phyloP scores from a whole-genome alignment of 2,888 invertebrate species.

The Cosmia pyralina region DNA sequence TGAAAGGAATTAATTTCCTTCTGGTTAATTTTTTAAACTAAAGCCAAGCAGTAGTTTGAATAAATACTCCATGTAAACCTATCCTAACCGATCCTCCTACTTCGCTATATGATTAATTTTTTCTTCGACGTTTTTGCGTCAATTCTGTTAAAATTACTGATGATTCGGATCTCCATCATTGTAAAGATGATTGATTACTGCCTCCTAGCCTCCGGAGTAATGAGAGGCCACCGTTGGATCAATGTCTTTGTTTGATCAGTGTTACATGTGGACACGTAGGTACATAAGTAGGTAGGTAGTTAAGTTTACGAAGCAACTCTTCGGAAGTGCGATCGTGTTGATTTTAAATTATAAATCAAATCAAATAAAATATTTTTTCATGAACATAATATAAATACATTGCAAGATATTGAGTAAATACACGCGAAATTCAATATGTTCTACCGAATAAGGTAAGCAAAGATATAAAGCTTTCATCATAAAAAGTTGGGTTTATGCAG shows the following conservation, averaged over 20 bases:
- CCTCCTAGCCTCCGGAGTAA: constrained; percentile 42
- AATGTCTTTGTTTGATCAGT: constrained; percentile 56
- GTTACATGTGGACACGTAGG: neutral
- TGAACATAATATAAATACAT: neutral
- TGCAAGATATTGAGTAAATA: neutral
- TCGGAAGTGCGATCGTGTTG: neutral
- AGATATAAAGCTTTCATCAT: neutral
- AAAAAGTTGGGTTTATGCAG: neutral
- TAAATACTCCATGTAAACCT: constrained; percentile 59
- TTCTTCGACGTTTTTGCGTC: constrained; percentile 63
- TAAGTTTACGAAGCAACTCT: too few relatives aligned
- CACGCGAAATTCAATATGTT: too few relatives aligned
- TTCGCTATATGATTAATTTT: constrained; percentile 61
- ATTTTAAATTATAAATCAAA: too few relatives aligned
- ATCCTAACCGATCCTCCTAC: constrained; percentile 8
- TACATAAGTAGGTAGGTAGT: too few relatives aligned
- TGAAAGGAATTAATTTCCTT: neutral
- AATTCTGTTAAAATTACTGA: constrained; percentile 63
- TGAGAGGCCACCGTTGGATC: constrained; percentile 46
- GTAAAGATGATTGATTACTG: constrained; percentile 62
- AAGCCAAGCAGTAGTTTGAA: neutral
- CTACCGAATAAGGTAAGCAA: neutral
- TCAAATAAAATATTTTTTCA: too few relatives aligned
- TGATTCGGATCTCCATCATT: constrained; percentile 54
- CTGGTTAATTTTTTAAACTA: neutral